These are phyloP conservation scores for Drosophila yooni DNA, from an alignment of 2,888 invertebrate genomes.

Conservation along the genomic window DNA sequence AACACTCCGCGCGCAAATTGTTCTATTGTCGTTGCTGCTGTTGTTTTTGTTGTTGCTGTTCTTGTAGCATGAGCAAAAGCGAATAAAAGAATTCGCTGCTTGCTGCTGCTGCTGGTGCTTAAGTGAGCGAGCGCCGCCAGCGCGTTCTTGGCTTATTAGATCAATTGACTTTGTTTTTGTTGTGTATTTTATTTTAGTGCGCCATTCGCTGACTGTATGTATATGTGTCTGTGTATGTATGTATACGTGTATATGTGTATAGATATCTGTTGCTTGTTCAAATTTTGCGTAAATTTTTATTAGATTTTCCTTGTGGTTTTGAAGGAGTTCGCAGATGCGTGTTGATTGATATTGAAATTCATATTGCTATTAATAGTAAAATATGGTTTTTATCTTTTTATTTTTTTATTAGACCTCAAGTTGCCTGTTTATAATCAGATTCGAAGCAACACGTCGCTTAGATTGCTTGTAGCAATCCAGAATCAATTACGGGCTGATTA, in stretches of 20 bases:
- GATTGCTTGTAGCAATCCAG: background rate
- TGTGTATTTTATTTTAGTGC: slow-evolving; percentile 37
- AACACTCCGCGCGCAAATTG: slow-evolving; percentile 58
- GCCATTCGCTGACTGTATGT: slow-evolving; percentile 50
- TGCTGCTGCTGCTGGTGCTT: slow-evolving; percentile 46
- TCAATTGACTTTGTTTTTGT: slow-evolving; percentile 68
- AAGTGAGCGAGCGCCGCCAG: slow-evolving; percentile 44
- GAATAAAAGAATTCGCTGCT: slow-evolving; percentile 52
- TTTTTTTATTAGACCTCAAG: background rate
- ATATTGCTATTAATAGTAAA: background rate
- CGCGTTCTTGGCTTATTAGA: slow-evolving; percentile 72
- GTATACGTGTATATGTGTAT: background rate
- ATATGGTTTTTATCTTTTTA: background rate
- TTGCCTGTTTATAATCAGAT: background rate
- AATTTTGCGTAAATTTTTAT: slow-evolving; percentile 49
- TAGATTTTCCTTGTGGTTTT: slow-evolving; percentile 27
- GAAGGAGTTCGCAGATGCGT: slow-evolving; percentile 40
- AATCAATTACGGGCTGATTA: background rate
- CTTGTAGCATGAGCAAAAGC: slow-evolving; percentile 43
- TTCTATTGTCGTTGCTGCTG: slow-evolving; percentile 43
- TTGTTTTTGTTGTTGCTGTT: slow-evolving; percentile 30
- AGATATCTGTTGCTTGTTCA: slow-evolving; percentile 44
- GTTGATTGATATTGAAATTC: slow-evolving; percentile 41
- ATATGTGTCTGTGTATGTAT: background rate
- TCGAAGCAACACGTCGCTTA: background rate